Conservation (phyloP, 2,113 vertebrate species). For the Melanostigma gelatinosum region DNA sequence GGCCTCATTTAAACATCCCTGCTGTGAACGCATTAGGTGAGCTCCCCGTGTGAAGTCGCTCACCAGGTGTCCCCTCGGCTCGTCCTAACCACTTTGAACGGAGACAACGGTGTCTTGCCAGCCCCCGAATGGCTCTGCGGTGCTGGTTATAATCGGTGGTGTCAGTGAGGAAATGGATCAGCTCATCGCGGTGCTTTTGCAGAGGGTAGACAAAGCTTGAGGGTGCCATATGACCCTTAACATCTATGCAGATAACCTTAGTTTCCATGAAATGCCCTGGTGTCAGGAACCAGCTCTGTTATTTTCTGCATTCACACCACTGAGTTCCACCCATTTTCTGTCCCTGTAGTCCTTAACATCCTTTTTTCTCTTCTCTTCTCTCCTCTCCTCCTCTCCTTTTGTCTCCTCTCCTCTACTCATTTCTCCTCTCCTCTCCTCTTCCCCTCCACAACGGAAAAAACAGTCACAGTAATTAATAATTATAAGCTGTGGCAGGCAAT, state of each 20-base stretch:
- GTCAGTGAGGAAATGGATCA: slow-evolving; percentile 50
- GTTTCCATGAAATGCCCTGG: slow-evolving; percentile 29
- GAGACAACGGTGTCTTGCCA: slow-evolving; percentile 32
- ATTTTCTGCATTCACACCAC: slow-evolving; percentile 1
- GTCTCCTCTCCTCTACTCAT: not conserved
- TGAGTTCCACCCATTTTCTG: not conserved
- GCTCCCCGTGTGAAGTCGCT: slow-evolving; percentile 10
- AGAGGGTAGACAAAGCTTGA: not conserved
- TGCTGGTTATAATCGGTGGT: slow-evolving; percentile 48
- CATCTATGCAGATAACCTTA: slow-evolving; percentile 24
- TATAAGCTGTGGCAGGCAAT: slow-evolving; percentile 49
- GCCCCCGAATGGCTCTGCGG: slow-evolving; percentile 38
- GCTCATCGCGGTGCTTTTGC: slow-evolving; percentile 32
- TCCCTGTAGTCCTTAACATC: not conserved
- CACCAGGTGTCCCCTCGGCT: slow-evolving; percentile 55
- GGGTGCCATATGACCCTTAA: slow-evolving; percentile 22
- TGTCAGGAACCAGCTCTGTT: slow-evolving; percentile 22
- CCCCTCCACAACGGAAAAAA: slow-evolving; percentile 24
- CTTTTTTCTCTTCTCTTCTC: not conserved
- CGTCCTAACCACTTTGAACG: slow-evolving; percentile 29
- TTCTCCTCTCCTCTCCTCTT: not conserved
- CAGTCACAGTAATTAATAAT: slow-evolving; percentile 56
- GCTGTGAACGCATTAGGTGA: slow-evolving; percentile 24
- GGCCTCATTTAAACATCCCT: slow-evolving; percentile 35
- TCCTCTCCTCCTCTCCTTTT: not conserved